Evolutionary conservation across 2,113 vertebrate genomes (phyloP).

Genomic region (Microcebus griseorufus): DNA sequence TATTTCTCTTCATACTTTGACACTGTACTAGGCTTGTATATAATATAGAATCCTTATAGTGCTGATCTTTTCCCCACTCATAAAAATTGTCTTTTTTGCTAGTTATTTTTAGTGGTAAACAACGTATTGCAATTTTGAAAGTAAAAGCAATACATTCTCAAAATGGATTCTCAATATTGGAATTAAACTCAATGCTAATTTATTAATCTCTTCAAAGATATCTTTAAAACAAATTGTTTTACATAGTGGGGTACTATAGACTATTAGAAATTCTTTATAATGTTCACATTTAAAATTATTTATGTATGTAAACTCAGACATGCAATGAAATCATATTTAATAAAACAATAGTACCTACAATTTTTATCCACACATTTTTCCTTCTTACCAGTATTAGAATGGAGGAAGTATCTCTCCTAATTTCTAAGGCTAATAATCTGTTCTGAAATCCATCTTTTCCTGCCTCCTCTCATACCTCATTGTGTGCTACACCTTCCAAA

Average conservation of each 20-base stretch:
- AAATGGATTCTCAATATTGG: neutral
- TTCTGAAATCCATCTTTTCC: neutral
- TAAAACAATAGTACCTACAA: neutral
- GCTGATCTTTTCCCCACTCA: neutral
- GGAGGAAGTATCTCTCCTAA: neutral
- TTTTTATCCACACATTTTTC: neutral
- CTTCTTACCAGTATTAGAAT: neutral
- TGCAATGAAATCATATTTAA: neutral
- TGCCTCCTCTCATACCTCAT: neutral
- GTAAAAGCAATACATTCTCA: neutral
- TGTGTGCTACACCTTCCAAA: neutral
- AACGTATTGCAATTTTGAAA: neutral
- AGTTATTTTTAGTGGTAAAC: neutral
- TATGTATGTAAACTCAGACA: neutral
- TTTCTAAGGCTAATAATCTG: neutral
- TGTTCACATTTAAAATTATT: neutral
- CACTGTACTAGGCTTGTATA: neutral
- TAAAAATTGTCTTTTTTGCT: neutral
- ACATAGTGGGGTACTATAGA: neutral
- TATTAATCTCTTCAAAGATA: neutral
- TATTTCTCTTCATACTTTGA: neutral
- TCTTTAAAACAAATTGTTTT: neutral
- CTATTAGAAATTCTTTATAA: neutral
- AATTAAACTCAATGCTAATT: neutral
- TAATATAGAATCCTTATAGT: neutral